Base-by-base conservation (phyloP, 2,888 invertebrate species). In the Epinotia brunnichana region DNA sequence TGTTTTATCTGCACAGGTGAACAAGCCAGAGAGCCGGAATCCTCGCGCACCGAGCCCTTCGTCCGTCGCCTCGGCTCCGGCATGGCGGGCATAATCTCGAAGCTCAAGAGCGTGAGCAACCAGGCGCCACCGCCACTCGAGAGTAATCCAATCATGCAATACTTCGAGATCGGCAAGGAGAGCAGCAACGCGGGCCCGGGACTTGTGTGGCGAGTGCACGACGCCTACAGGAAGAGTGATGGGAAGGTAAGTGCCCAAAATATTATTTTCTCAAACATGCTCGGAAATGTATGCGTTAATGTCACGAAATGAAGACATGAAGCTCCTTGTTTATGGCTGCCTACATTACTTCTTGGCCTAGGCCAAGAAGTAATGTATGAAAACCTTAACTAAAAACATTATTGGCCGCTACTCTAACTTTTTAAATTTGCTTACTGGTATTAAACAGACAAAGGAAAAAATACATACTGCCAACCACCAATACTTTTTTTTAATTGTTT, bases 171-270 rank as follows among this genome's bases (percentile, higher is more conserved):
- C 77, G 97, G 97, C 68, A 96, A 96, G 82, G 97, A 97, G 85
- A 94, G 94, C 69, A 95, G 95, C 71, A 96, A 96, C 73, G 96
- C 96, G 2, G 99, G 99, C 0, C 98, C 98, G 0, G 98, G 98
- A 81, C 94, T 97, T 77, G 95, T 97, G 61, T 99, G 99, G 99
- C 96, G 96, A 83, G 96, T 99, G 76, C 97, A 97, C 87, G 98
- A 98, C 79, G 98, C 97, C 1, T 96, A 95, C 83, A 94, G 97
- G 80, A 98, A 97, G 89, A 96, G 95, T 77, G 98, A 99, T 83
- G 96, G 96, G 79, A 97, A 97, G 96, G 99, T 98, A 88, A 94
- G 95, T 17, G 29, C 19, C 53, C 2, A 53, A 11, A 2, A 53
- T 17, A 19, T 3, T 17, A 2, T 17, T 17, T n/a, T n/a, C n/a